Conservation (phyloP, 2,113 vertebrate species). For the Zootoca vivipara region DNA sequence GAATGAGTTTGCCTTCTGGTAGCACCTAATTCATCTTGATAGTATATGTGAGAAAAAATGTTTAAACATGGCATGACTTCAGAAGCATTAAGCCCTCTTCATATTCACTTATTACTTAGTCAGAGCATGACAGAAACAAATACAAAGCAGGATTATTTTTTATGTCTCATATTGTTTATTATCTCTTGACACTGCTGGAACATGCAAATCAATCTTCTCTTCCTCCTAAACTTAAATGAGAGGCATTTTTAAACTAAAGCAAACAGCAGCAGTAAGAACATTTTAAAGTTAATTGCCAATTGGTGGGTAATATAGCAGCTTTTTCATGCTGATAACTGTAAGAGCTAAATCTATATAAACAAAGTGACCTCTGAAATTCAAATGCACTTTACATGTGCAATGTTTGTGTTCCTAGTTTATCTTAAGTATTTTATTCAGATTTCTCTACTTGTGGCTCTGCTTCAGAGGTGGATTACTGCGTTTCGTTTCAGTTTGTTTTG, state of each 20-base stretch:
- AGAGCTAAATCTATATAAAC: constrained; percentile 28
- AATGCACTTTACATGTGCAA: constrained; percentile 30
- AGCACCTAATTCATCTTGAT: constrained; percentile 29
- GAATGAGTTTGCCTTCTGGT: constrained; percentile 1
- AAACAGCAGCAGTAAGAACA: constrained; percentile 41
- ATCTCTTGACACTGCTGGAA: constrained; percentile 41
- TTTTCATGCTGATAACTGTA: constrained; percentile 34
- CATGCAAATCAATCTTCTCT: constrained; percentile 40
- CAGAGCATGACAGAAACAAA: constrained; percentile 22
- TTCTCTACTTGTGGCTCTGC: neutral
- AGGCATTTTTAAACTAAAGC: constrained; percentile 26
- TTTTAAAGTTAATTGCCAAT: constrained; percentile 38
- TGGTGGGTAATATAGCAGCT: neutral
- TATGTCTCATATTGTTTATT: constrained; percentile 40
- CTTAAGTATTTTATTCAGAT: constrained; percentile 18
- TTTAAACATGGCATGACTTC: constrained; percentile 42
- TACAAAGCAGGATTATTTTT: constrained; percentile 49
- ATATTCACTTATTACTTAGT: constrained; percentile 48
- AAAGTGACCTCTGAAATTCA: constrained; percentile 17
- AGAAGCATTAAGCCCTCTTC: constrained; percentile 43
- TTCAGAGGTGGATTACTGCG: constrained; percentile 13
- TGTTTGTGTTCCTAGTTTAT: constrained; percentile 13
- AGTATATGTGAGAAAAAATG: constrained; percentile 17
- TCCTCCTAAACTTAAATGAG: constrained; percentile 49
- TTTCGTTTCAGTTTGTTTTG: constrained; percentile 20